These are phyloP conservation scores for Kryphioiulus occultus DNA, from an alignment of 2,888 invertebrate species.

Conservation along the genomic window DNA sequence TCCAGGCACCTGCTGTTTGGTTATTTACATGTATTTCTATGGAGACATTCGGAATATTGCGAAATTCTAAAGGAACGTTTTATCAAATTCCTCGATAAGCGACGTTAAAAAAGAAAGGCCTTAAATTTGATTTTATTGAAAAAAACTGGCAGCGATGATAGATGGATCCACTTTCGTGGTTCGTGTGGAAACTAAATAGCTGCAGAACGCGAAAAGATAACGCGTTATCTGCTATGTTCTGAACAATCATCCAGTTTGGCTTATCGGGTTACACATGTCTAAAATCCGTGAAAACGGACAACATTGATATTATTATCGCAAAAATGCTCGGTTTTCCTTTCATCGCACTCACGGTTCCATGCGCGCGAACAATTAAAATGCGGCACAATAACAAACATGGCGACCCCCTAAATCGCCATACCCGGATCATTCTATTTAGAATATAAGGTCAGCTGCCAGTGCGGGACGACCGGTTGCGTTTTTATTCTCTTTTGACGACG, in stretches of 20 bases:
- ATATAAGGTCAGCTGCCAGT: slow-evolving; percentile 8
- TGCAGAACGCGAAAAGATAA: neutral
- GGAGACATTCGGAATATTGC: too few species aligned
- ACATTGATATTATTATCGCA: neutral
- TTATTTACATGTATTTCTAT: too few species aligned
- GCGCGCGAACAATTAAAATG: neutral
- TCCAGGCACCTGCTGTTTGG: too few species aligned
- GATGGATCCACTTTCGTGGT: neutral
- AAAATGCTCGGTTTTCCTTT: neutral
- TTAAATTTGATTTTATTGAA: too few species aligned
- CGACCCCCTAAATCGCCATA: slow-evolving; percentile 13
- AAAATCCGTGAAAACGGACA: slow-evolving; percentile 6
- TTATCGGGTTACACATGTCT: neutral
- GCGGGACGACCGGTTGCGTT: neutral
- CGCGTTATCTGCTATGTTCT: neutral
- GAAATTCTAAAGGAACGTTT: too few species aligned
- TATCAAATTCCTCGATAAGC: too few species aligned
- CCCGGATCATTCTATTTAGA: neutral
- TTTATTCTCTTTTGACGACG: neutral
- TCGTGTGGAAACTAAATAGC: neutral
- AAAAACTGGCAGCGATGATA: too few species aligned
- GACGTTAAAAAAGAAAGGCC: too few species aligned
- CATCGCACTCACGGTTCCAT: neutral
- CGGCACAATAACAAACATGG: slow-evolving; percentile 6
- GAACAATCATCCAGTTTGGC: slow-evolving; percentile 14